Conservation (phyloP, 2,797 vertebrate species). For the Alcedo quadribrachys region DNA sequence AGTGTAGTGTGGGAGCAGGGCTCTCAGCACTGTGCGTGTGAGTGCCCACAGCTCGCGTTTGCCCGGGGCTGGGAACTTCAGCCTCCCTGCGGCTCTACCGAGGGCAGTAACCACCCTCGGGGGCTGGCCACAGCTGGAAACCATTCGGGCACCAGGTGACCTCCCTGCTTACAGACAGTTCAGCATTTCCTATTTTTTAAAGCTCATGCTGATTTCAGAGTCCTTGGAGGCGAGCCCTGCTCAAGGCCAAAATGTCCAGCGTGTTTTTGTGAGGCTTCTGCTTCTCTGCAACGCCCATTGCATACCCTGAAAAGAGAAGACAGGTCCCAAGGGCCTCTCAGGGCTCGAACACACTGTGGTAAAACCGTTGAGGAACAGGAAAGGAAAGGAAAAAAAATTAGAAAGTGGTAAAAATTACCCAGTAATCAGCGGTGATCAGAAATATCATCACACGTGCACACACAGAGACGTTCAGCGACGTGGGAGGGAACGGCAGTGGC, state of each 20-base stretch:
- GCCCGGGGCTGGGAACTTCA: neutral
- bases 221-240: accelerated
- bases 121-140: neutral
- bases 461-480: neutral
- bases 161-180: neutral
- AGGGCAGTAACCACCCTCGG: neutral
- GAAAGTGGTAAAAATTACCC: neutral
- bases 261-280: accelerated
- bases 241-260: neutral
- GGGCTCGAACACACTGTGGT: neutral
- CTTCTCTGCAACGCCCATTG: no score
- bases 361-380: neutral
- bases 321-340: neutral
- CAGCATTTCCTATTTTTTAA: neutral
- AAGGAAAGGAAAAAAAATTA: neutral
- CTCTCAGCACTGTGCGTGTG: accelerated
- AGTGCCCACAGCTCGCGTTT: accelerated
- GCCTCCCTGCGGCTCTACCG: neutral
- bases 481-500: neutral
- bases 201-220: neutral
- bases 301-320: neutral
- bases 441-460: neutral
- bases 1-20: accelerated
- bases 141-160: neutral
- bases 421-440: neutral